phyloP scores from a whole-genome alignment of 2,888 invertebrate species.

The Phlogophora meticulosa region DNA sequence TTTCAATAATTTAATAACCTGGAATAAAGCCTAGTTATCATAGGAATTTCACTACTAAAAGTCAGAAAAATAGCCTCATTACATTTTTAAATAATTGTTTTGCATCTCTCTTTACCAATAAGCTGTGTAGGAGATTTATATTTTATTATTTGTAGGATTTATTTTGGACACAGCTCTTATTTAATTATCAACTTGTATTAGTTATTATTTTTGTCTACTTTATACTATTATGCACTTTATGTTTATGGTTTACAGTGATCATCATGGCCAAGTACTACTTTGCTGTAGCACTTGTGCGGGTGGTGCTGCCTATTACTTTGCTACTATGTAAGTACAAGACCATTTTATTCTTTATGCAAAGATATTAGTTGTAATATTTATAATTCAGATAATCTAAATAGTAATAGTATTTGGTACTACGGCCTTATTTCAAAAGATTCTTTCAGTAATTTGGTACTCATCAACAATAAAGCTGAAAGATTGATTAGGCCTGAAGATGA shows the following conservation, averaged over 20 bases:
- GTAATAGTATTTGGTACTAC: not conserved
- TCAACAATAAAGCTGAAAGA: not conserved
- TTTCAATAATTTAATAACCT: not conserved
- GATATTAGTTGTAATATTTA: not conserved
- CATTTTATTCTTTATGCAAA: not conserved
- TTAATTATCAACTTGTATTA: no score
- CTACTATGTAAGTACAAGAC: slow-evolving; percentile 81
- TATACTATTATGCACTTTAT: not conserved
- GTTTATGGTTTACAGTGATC: slow-evolving; percentile 73
- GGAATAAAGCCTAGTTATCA: not conserved
- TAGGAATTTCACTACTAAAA: not conserved
- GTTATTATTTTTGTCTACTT: no score
- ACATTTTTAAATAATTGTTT: not conserved
- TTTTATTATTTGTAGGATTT: no score
- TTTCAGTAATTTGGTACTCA: not conserved
- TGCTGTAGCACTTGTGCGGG: slow-evolving; percentile 78
- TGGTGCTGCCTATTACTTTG: slow-evolving; percentile 82
- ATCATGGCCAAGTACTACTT: slow-evolving; percentile 81
- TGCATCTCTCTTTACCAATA: not conserved
- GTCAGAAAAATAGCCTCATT: not conserved
- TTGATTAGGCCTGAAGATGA: not conserved
- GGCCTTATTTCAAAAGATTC: not conserved
- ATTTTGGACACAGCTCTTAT: no score
- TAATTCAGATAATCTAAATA: not conserved
- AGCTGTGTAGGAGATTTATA: no score